These are phyloP conservation scores for Dicyrtomina minuta DNA, from an alignment of 2,888 invertebrate genomes.

Conservation along the genomic window DNA sequence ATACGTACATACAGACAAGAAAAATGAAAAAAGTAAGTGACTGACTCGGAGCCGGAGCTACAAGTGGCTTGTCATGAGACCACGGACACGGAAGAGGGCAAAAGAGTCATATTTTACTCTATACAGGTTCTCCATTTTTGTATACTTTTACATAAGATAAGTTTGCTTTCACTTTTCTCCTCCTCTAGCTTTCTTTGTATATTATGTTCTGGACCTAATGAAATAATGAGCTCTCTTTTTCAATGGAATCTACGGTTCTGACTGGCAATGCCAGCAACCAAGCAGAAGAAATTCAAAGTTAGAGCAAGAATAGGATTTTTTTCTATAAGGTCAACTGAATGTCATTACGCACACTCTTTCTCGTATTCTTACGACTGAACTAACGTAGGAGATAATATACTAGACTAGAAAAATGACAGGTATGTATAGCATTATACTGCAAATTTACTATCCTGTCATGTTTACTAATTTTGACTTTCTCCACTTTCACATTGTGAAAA, in stretches of 20 bases:
- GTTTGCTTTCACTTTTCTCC: too few species aligned
- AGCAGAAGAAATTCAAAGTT: not conserved
- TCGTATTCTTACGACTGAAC: too few species aligned
- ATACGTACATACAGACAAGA: too few species aligned
- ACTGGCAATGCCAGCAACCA: not conserved
- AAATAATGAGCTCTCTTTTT: constrained; percentile 28
- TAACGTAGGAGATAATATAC: too few species aligned
- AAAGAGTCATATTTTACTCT: not conserved
- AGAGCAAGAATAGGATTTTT: constrained; percentile 6
- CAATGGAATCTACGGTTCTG: constrained; percentile 12
- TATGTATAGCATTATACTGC: too few species aligned
- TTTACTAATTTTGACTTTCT: not conserved
- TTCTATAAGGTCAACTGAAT: not conserved
- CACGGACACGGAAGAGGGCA: not conserved
- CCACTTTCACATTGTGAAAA: not conserved
- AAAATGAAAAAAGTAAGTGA: not conserved
- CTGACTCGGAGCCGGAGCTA: too few species aligned
- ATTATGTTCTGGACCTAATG: constrained; percentile 7
- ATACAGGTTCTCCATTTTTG: not conserved
- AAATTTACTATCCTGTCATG: not conserved
- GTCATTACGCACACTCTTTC: not conserved
- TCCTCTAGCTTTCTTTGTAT: not conserved
- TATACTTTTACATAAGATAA: not conserved
- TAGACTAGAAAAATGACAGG: too few species aligned
- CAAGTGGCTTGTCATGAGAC: constrained; percentile 5